Evolutionary conservation across 2,113 vertebrate genomes (phyloP).

Genomic region (Puntigrus tetrazona): DNA sequence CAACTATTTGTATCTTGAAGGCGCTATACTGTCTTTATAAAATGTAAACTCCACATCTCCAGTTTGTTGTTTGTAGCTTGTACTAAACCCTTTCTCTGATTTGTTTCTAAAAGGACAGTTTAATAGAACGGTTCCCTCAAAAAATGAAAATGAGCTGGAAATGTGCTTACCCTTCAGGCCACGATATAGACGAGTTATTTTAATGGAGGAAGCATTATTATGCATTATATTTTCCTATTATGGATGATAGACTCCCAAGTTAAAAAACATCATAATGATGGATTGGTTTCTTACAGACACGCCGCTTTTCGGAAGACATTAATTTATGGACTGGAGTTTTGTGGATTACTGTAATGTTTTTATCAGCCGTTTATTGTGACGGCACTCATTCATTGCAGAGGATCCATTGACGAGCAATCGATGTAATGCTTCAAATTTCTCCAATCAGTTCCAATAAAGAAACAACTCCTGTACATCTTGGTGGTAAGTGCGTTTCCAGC

Average conservation of each 20-base stretch:
- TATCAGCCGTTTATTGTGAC: not conserved
- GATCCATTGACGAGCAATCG: not conserved
- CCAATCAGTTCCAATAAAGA: not conserved
- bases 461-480: not conserved
- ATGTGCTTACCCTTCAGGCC: not conserved
- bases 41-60: not conserved
- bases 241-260: not conserved
- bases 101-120: not conserved
- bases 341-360: not conserved
- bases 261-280: not conserved
- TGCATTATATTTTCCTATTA: no score
- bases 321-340: not conserved
- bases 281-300: not conserved
- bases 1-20: no score
- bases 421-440: not conserved
- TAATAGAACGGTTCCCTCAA: not conserved
- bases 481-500: not conserved
- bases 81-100: not conserved
- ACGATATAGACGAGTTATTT: not conserved
- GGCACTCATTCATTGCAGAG: not conserved
- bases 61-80: not conserved
- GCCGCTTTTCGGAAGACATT: not conserved
- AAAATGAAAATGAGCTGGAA: not conserved
- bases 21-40: no score
- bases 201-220: not conserved